Base-by-base conservation (phyloP, 30 jellyfish, hydroid and myxozoan species). In the Clytia hemisphaerica region DNA sequence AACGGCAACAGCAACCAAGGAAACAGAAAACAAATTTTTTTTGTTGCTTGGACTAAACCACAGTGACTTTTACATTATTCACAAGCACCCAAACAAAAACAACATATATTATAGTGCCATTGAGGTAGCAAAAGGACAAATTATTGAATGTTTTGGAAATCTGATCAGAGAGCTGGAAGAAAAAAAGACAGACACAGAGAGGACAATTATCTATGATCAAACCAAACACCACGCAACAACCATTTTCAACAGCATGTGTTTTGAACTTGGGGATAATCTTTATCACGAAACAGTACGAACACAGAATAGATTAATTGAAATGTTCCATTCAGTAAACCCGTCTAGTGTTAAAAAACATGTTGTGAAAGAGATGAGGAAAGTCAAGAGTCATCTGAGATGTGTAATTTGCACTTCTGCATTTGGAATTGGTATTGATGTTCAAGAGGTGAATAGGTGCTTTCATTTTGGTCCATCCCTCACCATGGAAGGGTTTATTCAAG, bases 251-350 rank as follows among this genome's bases (percentile, higher is more conserved):
- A n/a, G n/a, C n/a, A n/a, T n/a, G 58, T 33, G 45, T 73, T 6
- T 73, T 69, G 77, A 26, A 7, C 78, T 73, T 28, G 61, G 45
- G n/a, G 32, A 58, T 6, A 19, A 21, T 15, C 37, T 58, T 21
- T 73, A 74, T 22, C 45, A 36, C 10, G 58, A 37, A 58, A 58
- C 51, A 19, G 6, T 22, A 30, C 19, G 14, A 30, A 67, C 67
- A 9, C 31, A 61, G 37, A 22, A 25, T 37, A 44, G 86, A 48
- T 19, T 42, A 45, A 78, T 74, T 28, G 86, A 74, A 32, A 58
- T 58, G 86, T 74, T 58, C 32, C 86, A 74, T 74, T 77, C 86
- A 31, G 86, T 77, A 34, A 74, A 77, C 21, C 70, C 71, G 9
- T 16, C 55, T 3, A 26, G 31, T 12, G 78, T 59, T 6, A 74